Base-by-base conservation (phyloP, 2,797 vertebrate species). In the Siniperca obscura region DNA sequence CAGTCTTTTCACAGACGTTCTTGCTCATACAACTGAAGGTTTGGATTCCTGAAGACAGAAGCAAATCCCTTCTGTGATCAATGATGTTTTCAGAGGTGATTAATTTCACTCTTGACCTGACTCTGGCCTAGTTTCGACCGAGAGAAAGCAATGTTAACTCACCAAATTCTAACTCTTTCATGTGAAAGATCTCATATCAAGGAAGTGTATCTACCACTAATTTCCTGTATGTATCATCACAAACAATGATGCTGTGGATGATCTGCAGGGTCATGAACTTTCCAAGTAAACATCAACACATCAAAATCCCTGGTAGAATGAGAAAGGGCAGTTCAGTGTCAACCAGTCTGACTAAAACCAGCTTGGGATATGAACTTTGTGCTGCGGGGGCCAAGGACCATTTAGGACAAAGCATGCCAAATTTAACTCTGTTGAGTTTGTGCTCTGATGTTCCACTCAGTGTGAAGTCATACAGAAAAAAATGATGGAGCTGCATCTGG, bases 211-310 rank as follows among this genome's bases (percentile, higher is more conserved):
- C 72, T 40, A 70, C 74, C 66, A 21, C 84, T 86, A 52, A 82
- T 84, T 90, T 90, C 87, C 91, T 89, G 81, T 76, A 40, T 3
- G 83, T 68, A 76, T 74, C 77, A 86, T 85, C 76, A 60, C 59
- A 62, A 74, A 71, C 55, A 46, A 75, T 73, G 88, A 88, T 80
- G 74, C 53, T 66, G 90, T n/a, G 61, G 90, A 89, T 85, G 78
- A 92, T 90, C 87, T 86, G 80, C 55, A 12, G 82, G 92, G 91
- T 94, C 91, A n/a, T 87, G 92, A 93, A 94, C 93, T 94, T 91
- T 89, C 74, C 83, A 46, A 81, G 91, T 90, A 92, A 95, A 94
- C 90, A 95, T 93, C 86, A 30, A 30, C 30, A 30, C 30, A 30
- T 90, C 56, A 80, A 92, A 93, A 92, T 81, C 90, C 89, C 84